phyloP scores from a whole-genome alignment of 2,113 vertebrate genomes.

The Rhodinocichla rosea region DNA sequence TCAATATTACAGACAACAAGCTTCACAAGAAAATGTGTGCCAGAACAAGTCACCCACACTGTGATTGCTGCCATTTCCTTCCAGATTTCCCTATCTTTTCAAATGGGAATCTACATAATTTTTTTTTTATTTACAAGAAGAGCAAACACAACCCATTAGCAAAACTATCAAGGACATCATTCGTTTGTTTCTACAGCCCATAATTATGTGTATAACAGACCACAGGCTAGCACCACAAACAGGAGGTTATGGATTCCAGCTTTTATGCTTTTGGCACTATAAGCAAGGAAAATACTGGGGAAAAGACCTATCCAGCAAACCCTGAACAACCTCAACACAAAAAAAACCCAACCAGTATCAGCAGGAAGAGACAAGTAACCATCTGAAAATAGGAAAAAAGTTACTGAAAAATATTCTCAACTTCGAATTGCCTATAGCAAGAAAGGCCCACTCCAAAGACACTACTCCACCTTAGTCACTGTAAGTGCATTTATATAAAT shows the following conservation, averaged over 20 bases:
- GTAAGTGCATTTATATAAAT: background rate
- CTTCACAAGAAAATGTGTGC: fast-evolving
- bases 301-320: background rate
- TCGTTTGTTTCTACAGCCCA: background rate
- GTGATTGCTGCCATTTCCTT: background rate
- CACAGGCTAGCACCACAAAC: background rate
- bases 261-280: background rate
- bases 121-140: background rate
- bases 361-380: background rate
- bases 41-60: background rate
- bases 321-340: background rate
- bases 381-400: background rate
- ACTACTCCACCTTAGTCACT: background rate
- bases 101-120: background rate
- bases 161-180: background rate
- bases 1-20: background rate
- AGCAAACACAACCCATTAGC: background rate
- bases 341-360: background rate
- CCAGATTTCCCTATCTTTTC: background rate
- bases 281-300: background rate
- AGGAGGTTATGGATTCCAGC: background rate
- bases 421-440: background rate
- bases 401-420: background rate
- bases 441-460: background rate
- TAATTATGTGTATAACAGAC: background rate